Evolutionary conservation across 2,797 vertebrate genomes (phyloP).

Genomic region (Anniella stebbinsi): DNA sequence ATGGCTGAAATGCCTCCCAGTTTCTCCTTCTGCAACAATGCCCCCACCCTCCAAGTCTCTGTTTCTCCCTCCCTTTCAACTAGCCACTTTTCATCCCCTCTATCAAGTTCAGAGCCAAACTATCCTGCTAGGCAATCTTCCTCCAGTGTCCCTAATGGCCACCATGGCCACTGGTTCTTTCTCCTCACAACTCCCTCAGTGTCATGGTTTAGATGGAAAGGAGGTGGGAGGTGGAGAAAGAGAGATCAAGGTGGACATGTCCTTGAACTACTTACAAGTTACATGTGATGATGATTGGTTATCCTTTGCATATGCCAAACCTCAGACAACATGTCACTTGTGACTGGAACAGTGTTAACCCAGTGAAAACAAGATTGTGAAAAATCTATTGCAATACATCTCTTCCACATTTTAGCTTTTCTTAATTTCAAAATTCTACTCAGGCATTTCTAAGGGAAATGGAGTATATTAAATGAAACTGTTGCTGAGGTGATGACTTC

Average conservation of each 20-base stretch:
- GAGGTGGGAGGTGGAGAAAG: not conserved
- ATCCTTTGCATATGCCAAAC: not conserved
- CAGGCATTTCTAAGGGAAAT: not conserved
- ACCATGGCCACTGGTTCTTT: not conserved
- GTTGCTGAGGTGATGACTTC: not conserved
- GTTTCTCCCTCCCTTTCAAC: not conserved
- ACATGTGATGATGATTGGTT: not conserved
- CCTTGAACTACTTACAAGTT: not conserved
- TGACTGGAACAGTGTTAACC: fast-evolving
- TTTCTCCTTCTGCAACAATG: not conserved
- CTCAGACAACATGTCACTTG: not conserved
- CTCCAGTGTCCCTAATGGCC: not conserved
- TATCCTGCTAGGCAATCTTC: not conserved
- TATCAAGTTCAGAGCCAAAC: not conserved
- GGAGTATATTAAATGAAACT: not conserved
- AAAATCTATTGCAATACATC: conserved; percentile 28
- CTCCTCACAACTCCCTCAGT: not conserved
- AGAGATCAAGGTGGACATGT: not conserved
- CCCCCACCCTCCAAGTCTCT: not conserved
- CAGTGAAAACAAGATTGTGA: not conserved
- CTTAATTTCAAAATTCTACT: not conserved
- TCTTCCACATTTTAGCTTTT: not conserved
- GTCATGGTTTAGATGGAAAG: not conserved
- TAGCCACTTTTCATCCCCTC: too few relatives aligned
- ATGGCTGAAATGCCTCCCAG: not conserved